Evolutionary conservation across 2,888 invertebrate species (phyloP).

Genomic region (Lissocephala sabroskyi): DNA sequence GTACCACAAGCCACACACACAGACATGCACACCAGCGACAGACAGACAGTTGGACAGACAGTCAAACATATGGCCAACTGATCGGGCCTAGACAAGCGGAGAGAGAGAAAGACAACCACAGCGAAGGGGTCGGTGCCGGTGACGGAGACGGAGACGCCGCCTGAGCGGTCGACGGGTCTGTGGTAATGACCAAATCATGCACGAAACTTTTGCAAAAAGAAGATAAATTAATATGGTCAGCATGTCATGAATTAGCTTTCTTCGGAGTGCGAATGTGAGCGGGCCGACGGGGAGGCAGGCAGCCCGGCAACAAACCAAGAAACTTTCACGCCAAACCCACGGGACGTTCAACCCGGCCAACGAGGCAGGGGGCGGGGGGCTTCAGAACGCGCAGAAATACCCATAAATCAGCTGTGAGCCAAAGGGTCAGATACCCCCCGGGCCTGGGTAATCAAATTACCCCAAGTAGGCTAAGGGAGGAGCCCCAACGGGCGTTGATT

Average conservation of each 20-base stretch:
- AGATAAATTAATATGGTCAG: constrained; percentile 67
- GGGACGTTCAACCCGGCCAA: constrained; percentile 54
- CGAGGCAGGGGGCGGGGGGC: too few relatives aligned
- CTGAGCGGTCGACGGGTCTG: not conserved
- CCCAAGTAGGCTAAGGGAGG: too few relatives aligned
- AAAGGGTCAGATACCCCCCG: constrained; percentile 61
- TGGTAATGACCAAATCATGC: constrained; percentile 60
- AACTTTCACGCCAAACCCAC: constrained; percentile 67
- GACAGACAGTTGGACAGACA: constrained; percentile 11
- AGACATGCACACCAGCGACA: too few relatives aligned
- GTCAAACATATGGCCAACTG: constrained; percentile 34
- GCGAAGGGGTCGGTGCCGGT: too few relatives aligned
- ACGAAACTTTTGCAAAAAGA: constrained; percentile 59
- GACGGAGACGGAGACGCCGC: not conserved
- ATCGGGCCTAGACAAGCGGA: constrained; percentile 31
- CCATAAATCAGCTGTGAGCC: constrained; percentile 65
- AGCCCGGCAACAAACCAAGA: constrained; percentile 45
- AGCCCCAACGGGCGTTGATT: too few relatives aligned
- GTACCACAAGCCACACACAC: constrained; percentile 30
- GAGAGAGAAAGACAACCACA: too few relatives aligned
- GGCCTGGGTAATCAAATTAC: too few relatives aligned
- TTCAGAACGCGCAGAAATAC: constrained; percentile 57
- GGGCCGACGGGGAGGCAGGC: constrained; percentile 3
- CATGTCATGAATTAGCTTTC: constrained; percentile 63
- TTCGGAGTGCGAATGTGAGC: constrained; percentile 23